These are phyloP conservation scores for Brachymystax lenok DNA, from an alignment of 2,797 vertebrate species.

Conservation along the genomic window DNA sequence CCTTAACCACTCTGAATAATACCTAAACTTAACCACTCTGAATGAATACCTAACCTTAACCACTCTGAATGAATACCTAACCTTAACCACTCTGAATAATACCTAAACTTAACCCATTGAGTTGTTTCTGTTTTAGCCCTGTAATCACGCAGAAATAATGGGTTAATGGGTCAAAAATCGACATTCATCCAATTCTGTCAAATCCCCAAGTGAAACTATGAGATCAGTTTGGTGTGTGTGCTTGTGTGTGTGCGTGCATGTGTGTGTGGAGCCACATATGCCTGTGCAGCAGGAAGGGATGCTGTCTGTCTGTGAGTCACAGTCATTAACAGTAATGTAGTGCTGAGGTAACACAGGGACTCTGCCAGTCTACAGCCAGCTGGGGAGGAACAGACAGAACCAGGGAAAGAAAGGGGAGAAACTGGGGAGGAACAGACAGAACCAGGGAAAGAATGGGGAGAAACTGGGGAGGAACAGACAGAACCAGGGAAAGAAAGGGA, in stretches of 20 bases:
- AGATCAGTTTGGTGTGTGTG: not conserved
- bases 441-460: conserved; percentile 25
- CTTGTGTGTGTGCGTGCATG: not conserved
- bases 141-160: too few species aligned
- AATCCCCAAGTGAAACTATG: not conserved
- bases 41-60: too few species aligned
- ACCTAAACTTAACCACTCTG: too few species aligned
- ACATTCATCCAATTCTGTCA: too few species aligned
- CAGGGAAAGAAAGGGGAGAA: not conserved
- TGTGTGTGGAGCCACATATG: conserved; percentile 37
- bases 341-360: conserved; percentile 41
- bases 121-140: too few species aligned
- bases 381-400: conserved; percentile 17
- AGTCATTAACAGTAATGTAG: conserved; percentile 59
- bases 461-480: not conserved
- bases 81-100: too few species aligned
- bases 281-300: conserved; percentile 32
- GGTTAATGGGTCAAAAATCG: too few species aligned
- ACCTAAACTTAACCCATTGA: too few species aligned
- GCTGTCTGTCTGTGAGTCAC: conserved; percentile 36
- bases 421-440: not conserved
- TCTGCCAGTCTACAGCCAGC: conserved; percentile 35
- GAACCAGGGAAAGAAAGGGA: not conserved
- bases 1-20: too few species aligned
- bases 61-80: too few species aligned